Evolutionary conservation across 2,888 invertebrate genomes (phyloP), one percentile per base, ranked within the genome.

Genomic region (Euspilapteryx auroguttella): DNA sequence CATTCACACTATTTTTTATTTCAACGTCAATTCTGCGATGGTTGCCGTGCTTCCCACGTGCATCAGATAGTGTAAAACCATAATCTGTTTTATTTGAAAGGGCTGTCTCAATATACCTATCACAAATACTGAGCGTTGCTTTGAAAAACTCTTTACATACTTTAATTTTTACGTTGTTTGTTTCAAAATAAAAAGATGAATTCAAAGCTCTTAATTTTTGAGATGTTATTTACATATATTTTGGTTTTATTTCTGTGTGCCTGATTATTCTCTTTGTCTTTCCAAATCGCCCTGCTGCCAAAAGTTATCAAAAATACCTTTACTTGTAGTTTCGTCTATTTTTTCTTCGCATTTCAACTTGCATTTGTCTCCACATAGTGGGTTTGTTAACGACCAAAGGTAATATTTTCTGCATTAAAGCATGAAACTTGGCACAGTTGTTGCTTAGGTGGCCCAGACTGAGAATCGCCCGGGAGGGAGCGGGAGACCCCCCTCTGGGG

Each of bases 101-200:
- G 6, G 28, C 24, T 3, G 29, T 29, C 3, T 10, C 11, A 15
- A 29, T 24, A 14, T 4, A 12, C 12, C 17, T 14, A 21, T 31
- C 25, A 14, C 26, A 21, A 10, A 31, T 14, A 12, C 14, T 14
- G 3, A 31, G 28, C 10, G 31, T 31, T 14, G 26, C 26, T 11
- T 31, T 31, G 21, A 28, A 31, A 28, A 31, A 31, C 15, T 12
- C 17, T 21, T 31, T 31, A 24, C 31, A 28, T 6, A 28, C 27
- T 13, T 28, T 27, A 24, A 27, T 27, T 12, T 21, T 21, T 8
- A 14, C 21, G 10, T 24, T 20, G 21, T 24, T 10, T 17, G 10
- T 9, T 24, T 24, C 24, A 20, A 27, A 31, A 24, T 31, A 31
- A 13, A 13, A 31, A n/a, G 31, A 27, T 8, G 21, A 13, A 21